Base-by-base conservation (phyloP, 2,113 vertebrate genomes). In the Brachirus orientalis region DNA sequence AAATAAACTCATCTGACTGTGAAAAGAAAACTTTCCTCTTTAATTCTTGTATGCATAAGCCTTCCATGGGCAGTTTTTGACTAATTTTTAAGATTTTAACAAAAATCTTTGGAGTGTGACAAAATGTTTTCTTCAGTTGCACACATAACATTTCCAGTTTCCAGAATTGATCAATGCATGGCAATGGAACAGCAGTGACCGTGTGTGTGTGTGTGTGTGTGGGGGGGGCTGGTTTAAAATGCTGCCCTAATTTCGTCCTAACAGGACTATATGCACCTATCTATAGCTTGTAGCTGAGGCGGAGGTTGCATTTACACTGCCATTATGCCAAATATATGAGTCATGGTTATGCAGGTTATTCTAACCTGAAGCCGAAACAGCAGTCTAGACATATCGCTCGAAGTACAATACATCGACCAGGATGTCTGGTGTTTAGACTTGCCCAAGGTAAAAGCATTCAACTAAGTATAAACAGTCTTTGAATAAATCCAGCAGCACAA, bases 381-480 rank as follows among this genome's bases (percentile, higher is more conserved):
- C 62, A 81, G 87, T 89, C 80, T 86, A 89, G 86, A 89, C 82
- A 83, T 20, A 65, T 3, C 20, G 62, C 75, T 72, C 63, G 53
- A 84, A 75, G 79, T 83, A 70, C 69, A 84, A 82, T 63, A 83
- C 75, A 75, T 77, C 43, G 50, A 77, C 66, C 63, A 72, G 76
- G 67, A 37, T 68, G 51, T 79, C 71, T 78, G 69, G 50, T 84
- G 84, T 87, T 87, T 83, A 79, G 63, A 88, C 80, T 53, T 80
- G 84, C 67, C 75, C 59, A 38, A 35, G 53, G 70, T 63, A 66
- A 52, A 77, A 41, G 63, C 45, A 63, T 59, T 75, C 44, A 73
- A n/a, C 41, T 2, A 38, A 63, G 52, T 56, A 61, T 75, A 84
- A 84, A 86, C 77, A 74, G 46, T 66, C 47, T 60, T 46, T 69